Conservation (phyloP, 2,797 vertebrate species). For the Propithecus deckenii region DNA sequence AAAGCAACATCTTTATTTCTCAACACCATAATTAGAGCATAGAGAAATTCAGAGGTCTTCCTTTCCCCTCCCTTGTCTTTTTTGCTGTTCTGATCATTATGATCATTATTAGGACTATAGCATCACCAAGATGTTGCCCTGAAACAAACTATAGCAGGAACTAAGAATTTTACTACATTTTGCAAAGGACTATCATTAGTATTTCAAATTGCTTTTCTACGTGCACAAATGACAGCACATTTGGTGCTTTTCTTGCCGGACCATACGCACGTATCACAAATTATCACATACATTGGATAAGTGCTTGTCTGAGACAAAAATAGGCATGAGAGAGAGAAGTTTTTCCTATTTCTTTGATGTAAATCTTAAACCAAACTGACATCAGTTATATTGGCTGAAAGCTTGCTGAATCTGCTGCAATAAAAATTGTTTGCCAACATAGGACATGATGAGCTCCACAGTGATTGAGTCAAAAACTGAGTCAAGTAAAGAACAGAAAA, state of each 20-base stretch:
- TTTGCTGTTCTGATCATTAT: not conserved
- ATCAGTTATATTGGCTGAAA: not conserved
- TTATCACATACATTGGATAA: not conserved
- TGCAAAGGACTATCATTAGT: not conserved
- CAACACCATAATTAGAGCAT: not conserved
- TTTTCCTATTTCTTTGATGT: constrained; percentile 7
- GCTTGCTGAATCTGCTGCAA: not conserved
- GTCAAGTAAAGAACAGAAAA: not conserved
- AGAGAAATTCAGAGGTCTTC: not conserved
- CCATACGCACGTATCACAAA: not conserved
- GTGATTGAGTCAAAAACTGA: not conserved
- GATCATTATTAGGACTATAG: not conserved
- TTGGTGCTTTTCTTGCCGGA: not conserved
- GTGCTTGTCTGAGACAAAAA: not conserved
- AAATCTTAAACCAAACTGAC: constrained; percentile 54
- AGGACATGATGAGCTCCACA: not conserved
- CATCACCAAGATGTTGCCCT: not conserved
- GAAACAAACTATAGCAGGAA: not conserved
- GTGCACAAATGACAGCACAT: not conserved
- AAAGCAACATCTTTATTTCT: not conserved
- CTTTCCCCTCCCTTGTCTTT: not conserved
- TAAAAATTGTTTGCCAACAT: not conserved
- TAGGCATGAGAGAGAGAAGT: not conserved
- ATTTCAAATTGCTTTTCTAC: not conserved
- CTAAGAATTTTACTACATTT: not conserved